Conservation (phyloP, 2,797 vertebrate genomes). For the Falco berigora region DNA sequence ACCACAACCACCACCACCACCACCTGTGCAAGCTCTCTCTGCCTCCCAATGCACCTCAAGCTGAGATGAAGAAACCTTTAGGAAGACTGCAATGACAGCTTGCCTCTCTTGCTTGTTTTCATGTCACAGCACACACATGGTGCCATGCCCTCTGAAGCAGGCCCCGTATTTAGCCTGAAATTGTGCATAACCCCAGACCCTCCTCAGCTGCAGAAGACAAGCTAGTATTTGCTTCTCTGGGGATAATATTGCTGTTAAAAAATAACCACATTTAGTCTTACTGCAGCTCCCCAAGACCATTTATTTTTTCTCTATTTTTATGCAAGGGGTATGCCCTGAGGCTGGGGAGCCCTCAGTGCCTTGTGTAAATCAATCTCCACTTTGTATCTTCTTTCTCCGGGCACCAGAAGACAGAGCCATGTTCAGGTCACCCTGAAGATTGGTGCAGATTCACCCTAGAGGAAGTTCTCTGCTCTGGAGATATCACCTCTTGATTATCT, state of each 20-base stretch:
- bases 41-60: not conserved
- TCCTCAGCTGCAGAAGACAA: not conserved
- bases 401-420: not conserved
- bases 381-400: not conserved
- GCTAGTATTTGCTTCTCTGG: not conserved
- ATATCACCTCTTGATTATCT: not conserved
- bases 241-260: not conserved
- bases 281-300: not conserved
- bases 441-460: not conserved
- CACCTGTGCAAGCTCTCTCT: not conserved
- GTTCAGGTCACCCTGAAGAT: not conserved
- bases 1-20: not conserved
- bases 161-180: not conserved
- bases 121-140: not conserved
- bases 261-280: not conserved
- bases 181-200: not conserved
- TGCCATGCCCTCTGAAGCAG: not conserved
- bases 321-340: not conserved
- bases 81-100: not conserved
- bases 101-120: not conserved
- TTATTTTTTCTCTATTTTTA: not conserved
- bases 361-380: not conserved
- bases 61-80: not conserved
- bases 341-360: not conserved
- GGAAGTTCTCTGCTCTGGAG: not conserved